Percentiles rank a stretch among this genome's conserved stretches.
phyloP scores from a whole-genome alignment of 30 jellyfish, hydroid and myxozoan species.

The Turritopsis dohrnii region DNA sequence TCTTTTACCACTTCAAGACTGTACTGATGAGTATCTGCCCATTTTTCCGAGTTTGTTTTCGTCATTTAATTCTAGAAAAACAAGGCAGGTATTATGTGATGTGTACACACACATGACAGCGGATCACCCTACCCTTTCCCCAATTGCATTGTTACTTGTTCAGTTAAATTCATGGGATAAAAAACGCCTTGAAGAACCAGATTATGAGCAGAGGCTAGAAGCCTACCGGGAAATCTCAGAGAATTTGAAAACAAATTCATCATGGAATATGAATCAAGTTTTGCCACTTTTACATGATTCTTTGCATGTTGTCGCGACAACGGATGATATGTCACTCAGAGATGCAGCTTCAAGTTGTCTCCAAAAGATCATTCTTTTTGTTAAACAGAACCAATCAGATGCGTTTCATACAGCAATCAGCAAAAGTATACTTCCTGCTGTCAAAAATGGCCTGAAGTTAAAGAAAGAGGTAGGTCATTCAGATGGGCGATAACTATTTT shows the following conservation, averaged over 20 bases:
- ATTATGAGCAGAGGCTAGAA: slow-evolving; percentile 58
- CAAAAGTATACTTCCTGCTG: slow-evolving; percentile 51
- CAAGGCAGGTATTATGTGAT: slow-evolving; percentile 66
- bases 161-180: slow-evolving; percentile 81
- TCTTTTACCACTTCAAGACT: slow-evolving; percentile 28
- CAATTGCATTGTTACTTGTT: slow-evolving; percentile 8
- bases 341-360: slow-evolving; percentile 77
- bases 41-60: slow-evolving; percentile 42
- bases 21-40: slow-evolving; percentile 13
- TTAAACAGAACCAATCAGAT: not conserved
- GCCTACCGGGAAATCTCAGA: slow-evolving; percentile 50
- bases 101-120: slow-evolving; percentile 25
- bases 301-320: slow-evolving; percentile 34
- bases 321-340: slow-evolving; percentile 70
- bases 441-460: slow-evolving; percentile 49
- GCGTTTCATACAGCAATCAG: slow-evolving; percentile 31
- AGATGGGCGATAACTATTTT: too few species aligned
- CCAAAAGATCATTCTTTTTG: slow-evolving; percentile 34
- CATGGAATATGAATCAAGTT: slow-evolving; percentile 29
- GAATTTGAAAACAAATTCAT: slow-evolving; percentile 16
- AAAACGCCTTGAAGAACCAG: slow-evolving; percentile 78
- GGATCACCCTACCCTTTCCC: not conserved
- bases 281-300: slow-evolving; percentile 54
- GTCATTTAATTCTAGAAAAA: slow-evolving; percentile 17
- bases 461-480: slow-evolving; percentile 57